Conservation (phyloP, 2,888 invertebrate species). For the Idaea aversata region DNA sequence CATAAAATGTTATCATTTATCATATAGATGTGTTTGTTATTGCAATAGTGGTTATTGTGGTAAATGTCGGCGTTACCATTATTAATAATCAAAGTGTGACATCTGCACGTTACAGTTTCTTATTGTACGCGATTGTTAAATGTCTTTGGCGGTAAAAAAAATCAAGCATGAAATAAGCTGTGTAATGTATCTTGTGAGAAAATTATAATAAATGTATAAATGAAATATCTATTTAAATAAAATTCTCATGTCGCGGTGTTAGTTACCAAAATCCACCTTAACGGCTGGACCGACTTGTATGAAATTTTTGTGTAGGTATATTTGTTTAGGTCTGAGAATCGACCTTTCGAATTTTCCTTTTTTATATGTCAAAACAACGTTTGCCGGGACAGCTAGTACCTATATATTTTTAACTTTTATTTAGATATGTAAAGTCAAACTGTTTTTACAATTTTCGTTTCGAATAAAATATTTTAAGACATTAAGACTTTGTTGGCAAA, state of each 20-base stretch:
- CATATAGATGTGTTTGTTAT: constrained; percentile 72
- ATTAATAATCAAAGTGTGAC: constrained; percentile 66
- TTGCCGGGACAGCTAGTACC: too few relatives aligned
- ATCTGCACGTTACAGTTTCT: constrained; percentile 61
- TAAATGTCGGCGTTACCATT: constrained; percentile 72
- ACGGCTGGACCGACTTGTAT: too few relatives aligned
- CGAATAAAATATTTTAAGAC: background rate
- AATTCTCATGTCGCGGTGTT: too few relatives aligned
- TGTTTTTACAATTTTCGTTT: background rate
- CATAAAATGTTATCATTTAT: constrained; percentile 78
- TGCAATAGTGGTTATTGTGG: constrained; percentile 70
- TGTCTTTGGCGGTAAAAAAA: constrained; percentile 40
- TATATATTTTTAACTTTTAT: too few relatives aligned
- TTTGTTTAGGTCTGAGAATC: too few relatives aligned
- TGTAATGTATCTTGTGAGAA: constrained; percentile 11
- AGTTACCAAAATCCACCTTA: too few relatives aligned
- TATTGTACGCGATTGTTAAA: constrained; percentile 48
- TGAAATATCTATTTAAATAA: background rate
- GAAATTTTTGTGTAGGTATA: too few relatives aligned
- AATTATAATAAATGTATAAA: background rate
- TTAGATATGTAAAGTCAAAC: background rate
- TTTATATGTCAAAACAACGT: too few relatives aligned
- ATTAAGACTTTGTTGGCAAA: constrained; percentile 2
- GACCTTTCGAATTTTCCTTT: too few relatives aligned
- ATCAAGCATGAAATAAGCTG: constrained; percentile 42